Evolutionary conservation across 2,113 vertebrate species (phyloP).

Genomic region (Poecile atricapillus): DNA sequence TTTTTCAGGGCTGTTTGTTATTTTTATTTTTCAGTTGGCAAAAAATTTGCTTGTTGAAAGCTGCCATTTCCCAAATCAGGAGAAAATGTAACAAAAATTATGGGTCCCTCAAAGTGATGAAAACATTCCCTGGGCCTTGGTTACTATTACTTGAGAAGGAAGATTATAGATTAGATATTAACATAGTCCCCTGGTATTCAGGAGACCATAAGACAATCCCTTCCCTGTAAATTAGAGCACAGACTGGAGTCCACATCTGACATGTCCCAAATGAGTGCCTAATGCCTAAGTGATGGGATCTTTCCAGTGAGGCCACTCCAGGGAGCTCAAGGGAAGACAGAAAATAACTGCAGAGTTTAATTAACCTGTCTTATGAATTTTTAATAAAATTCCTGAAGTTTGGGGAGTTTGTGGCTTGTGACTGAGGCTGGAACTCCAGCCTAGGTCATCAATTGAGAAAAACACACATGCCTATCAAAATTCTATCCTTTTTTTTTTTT

Average conservation of each 20-base stretch:
- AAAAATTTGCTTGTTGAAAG: background rate
- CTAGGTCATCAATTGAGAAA: background rate
- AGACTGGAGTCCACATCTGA: background rate
- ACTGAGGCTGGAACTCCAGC: background rate
- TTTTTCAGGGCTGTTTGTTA: background rate
- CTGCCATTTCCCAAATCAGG: background rate
- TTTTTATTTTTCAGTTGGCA: background rate
- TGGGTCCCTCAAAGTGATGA: background rate
- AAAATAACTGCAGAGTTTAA: background rate
- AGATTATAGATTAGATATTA: background rate
- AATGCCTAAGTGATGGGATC: background rate
- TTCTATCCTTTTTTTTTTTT: background rate
- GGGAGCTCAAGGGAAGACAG: background rate
- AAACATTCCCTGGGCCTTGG: background rate
- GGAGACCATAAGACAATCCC: background rate
- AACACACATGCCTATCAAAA: background rate
- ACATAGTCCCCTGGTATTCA: background rate
- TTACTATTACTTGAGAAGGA: background rate
- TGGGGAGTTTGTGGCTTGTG: background rate
- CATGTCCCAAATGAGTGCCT: background rate
- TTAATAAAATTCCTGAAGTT: background rate
- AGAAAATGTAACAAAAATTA: background rate
- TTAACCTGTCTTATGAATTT: background rate
- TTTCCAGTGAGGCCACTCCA: background rate
- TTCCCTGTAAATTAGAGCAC: background rate